A percentile compares a stretch with the other conserved stretches of the same genome.
phyloP scores from a whole-genome alignment of 2,113 vertebrate species.

The Podocnemis expansa region DNA sequence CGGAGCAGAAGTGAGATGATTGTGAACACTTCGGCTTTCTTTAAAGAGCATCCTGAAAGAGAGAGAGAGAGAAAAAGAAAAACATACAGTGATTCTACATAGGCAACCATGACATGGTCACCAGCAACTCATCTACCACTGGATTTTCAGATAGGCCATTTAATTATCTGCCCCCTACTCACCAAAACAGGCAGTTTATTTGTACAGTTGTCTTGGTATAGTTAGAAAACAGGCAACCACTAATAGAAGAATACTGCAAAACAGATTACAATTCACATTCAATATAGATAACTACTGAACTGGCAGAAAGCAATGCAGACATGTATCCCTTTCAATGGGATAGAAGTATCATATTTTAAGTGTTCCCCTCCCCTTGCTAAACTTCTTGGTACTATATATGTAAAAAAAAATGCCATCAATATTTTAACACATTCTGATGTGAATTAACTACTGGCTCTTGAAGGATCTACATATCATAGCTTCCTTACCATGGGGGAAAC shows the following conservation, averaged over 20 bases:
- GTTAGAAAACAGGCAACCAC: background rate
- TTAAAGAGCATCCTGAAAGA: constrained; percentile 93
- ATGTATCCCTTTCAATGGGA: background rate
- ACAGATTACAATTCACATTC: background rate
- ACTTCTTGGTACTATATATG: background rate
- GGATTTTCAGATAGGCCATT: constrained; percentile 6
- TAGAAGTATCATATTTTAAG: background rate
- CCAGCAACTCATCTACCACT: background rate
- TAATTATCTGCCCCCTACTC: background rate
- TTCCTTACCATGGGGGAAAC: background rate
- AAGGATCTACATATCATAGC: background rate
- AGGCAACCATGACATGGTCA: background rate
- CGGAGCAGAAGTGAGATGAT: constrained; percentile 95
- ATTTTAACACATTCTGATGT: background rate
- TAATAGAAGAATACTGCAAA: background rate
- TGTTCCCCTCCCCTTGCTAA: background rate
- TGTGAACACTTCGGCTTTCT: constrained; percentile 93
- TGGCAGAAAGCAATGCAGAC: background rate
- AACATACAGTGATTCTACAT: background rate
- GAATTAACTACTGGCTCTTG: background rate
- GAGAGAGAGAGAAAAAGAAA: constrained; percentile 15
- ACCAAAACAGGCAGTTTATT: background rate
- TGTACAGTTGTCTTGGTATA: background rate
- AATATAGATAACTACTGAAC: background rate
- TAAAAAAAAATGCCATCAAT: background rate